Conservation (phyloP, 2,888 invertebrate species). For the Monochamus alternatus region DNA sequence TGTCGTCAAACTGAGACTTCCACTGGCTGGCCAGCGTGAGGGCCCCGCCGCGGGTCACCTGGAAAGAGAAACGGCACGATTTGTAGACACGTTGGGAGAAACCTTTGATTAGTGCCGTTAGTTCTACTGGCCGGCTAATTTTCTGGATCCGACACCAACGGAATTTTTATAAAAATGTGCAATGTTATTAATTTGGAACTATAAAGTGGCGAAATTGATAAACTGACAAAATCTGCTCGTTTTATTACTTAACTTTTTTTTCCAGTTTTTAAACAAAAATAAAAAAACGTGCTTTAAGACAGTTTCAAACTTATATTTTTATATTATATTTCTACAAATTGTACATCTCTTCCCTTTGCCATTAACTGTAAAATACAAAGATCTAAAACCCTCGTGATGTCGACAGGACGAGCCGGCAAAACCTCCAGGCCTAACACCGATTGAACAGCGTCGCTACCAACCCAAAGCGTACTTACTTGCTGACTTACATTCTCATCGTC, state of each 20-base stretch:
- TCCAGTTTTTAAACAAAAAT: no score
- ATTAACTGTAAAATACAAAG: no score
- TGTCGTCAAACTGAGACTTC: constrained; percentile 97
- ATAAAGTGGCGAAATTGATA: no score
- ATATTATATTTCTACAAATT: no score
- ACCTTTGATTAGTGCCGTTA: no score
- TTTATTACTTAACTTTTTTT: no score
- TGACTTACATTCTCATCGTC: constrained; percentile 95
- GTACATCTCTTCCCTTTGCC: no score
- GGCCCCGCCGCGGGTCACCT: constrained; percentile 89
- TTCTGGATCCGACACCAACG: background rate
- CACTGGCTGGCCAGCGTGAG: constrained; percentile 93
- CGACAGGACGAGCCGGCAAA: background rate
- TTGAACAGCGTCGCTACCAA: background rate
- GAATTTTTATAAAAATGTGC: background rate
- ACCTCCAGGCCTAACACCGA: background rate
- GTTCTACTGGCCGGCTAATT: constrained; percentile 3
- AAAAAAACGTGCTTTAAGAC: no score
- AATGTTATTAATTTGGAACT: no score
- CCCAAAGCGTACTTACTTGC: constrained; percentile 71
- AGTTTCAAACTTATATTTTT: no score
- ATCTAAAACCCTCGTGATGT: background rate
- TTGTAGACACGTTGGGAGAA: constrained; percentile 3
- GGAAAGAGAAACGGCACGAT: constrained; percentile 63
- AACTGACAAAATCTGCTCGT: no score